These are phyloP conservation scores for Ophiothrix spiculata DNA, from an alignment of 35 echinoderm and acorn worm genomes.

Conservation along the genomic window DNA sequence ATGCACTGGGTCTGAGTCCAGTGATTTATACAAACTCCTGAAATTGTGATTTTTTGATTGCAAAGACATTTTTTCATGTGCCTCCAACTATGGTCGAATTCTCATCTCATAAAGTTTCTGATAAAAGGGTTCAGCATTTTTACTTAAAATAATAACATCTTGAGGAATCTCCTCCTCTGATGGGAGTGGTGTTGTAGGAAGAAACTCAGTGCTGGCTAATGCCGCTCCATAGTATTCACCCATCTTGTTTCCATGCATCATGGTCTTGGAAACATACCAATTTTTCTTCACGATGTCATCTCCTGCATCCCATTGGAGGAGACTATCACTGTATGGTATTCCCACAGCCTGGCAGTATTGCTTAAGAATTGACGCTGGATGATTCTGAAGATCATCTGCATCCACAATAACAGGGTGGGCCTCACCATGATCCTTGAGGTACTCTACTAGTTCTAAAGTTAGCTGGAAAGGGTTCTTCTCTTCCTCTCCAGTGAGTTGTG, in stretches of 20 bases:
- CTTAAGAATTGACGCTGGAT: not conserved
- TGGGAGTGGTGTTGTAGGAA: not conserved
- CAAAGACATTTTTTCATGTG: too few relatives aligned
- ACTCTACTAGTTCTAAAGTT: not conserved
- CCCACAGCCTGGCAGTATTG: not conserved
- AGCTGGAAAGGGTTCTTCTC: not conserved
- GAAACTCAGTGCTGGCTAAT: not conserved
- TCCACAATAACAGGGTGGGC: not conserved
- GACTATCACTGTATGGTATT: not conserved
- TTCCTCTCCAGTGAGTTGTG: not conserved
- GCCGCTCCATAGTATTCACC: not conserved
- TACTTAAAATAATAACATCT: not conserved
- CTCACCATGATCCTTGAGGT: not conserved
- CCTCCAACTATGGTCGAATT: not conserved
- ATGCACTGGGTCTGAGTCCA: too few relatives aligned
- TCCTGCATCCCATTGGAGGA: not conserved
- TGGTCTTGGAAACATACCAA: not conserved
- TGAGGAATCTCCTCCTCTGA: not conserved
- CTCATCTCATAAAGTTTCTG: not conserved
- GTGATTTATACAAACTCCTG: too few relatives aligned
- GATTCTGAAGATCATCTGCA: not conserved
- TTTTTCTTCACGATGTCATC: not conserved
- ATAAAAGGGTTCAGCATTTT: not conserved
- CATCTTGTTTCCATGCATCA: not conserved
- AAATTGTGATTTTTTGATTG: too few relatives aligned